Conservation (phyloP, 2,797 vertebrate genomes). For the Eidolon dupreanum region DNA sequence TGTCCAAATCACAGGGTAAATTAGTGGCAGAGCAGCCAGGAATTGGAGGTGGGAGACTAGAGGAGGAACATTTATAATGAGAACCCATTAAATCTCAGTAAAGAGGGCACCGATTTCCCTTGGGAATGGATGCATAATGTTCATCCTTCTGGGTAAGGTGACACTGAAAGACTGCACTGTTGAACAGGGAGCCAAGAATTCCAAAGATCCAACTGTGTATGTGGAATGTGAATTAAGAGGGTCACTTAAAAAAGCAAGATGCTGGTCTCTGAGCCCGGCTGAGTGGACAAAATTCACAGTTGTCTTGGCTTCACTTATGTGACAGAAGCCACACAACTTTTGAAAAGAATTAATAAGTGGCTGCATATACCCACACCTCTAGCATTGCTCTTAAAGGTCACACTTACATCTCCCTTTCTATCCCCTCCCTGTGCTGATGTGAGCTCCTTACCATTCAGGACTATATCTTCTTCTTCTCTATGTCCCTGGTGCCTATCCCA, state of each 20-base stretch:
- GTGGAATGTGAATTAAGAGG: not conserved
- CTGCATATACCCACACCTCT: not conserved
- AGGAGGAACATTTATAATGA: not conserved
- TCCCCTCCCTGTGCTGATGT: not conserved
- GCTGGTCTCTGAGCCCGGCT: not conserved
- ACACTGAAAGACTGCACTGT: not conserved
- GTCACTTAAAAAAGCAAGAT: not conserved
- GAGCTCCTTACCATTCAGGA: not conserved
- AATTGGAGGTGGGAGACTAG: not conserved
- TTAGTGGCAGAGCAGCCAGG: not conserved
- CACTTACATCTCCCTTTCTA: not conserved
- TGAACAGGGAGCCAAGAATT: not conserved
- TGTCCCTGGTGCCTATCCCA: not conserved
- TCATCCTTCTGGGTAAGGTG: not conserved
- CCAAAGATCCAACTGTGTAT: not conserved
- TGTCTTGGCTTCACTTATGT: not conserved
- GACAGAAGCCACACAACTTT: not conserved
- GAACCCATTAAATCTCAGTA: not conserved
- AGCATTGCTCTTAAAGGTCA: not conserved
- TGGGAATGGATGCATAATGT: not conserved
- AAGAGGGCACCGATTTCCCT: not conserved
- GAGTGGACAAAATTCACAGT: not conserved
- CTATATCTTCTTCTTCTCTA: not conserved
- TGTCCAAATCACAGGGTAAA: not conserved
- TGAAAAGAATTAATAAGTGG: not conserved